phyloP scores from a whole-genome alignment of 1,140 invertebrate species.

The Pemphigus obesinymphae region DNA sequence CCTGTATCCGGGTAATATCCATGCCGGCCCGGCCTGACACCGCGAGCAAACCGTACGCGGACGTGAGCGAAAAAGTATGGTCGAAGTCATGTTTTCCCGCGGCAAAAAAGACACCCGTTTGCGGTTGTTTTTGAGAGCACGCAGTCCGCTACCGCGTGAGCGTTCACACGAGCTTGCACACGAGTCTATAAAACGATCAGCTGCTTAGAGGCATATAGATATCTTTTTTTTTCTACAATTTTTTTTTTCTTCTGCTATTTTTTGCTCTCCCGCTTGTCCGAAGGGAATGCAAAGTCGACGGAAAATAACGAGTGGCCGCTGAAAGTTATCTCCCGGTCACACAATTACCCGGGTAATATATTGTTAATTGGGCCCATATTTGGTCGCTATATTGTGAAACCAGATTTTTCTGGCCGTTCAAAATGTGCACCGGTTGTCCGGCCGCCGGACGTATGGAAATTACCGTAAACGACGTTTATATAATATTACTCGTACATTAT shows the following conservation, averaged over 20 bases:
- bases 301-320: not conserved
- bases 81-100: conserved; percentile 12
- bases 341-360: conserved; percentile 37
- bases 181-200: no score
- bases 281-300: not conserved
- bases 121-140: no score
- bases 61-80: no score
- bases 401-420: conserved; percentile 7
- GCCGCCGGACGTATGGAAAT: not conserved
- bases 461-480: no score
- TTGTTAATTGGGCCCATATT: conserved; percentile 39
- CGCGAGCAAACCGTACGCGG: no score
- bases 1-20: no score
- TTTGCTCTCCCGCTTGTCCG: no score
- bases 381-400: conserved; percentile 14
- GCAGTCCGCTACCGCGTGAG: not conserved
- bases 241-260: not conserved
- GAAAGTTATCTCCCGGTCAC: not conserved
- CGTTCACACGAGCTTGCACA: no score
- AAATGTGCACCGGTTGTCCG: not conserved
- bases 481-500: no score
- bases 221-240: not conserved
- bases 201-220: no score
- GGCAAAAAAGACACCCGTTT: not conserved
- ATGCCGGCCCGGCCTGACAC: no score